Evolutionary conservation across 2,113 vertebrate species (phyloP).

Genomic region (Chloropsis cyanopogon): DNA sequence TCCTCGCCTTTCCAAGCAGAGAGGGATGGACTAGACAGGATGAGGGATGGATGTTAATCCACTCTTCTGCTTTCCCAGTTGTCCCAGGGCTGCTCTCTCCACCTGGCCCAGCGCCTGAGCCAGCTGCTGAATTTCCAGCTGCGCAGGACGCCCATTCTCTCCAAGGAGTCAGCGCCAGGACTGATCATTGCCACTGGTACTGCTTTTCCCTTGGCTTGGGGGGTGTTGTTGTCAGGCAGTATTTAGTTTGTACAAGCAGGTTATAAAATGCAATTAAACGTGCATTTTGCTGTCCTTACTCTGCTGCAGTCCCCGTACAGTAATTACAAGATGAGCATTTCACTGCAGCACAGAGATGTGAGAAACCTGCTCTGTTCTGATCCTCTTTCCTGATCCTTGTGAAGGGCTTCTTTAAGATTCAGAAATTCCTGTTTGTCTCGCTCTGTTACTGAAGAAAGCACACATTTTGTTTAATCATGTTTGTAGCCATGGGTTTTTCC

Average conservation of each 20-base stretch:
- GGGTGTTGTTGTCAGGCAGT: neutral
- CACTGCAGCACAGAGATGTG: neutral
- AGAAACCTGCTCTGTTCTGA: neutral
- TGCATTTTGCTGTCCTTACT: neutral
- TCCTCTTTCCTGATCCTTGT: rapidly evolving
- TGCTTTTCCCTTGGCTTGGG: neutral
- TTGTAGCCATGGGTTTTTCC: neutral
- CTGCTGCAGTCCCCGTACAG: neutral
- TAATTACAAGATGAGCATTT: neutral
- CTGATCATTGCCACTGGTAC: constrained; percentile 94
- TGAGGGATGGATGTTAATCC: neutral
- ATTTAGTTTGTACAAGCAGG: neutral
- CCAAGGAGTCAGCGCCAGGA: constrained; percentile 94
- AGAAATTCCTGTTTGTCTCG: neutral
- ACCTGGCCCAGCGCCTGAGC: constrained; percentile 93
- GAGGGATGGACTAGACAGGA: rapidly evolving
- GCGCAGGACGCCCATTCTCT: constrained; percentile 91
- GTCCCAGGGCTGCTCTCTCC: constrained; percentile 90
- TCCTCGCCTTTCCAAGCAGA: neutral
- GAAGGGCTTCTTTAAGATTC: neutral
- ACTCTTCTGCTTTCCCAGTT: constrained; percentile 65
- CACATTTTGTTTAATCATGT: neutral
- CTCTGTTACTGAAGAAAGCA: neutral
- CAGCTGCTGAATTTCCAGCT: constrained; percentile 94
- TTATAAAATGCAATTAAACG: neutral